Percentiles rank a stretch among this genome's conserved stretches.
These are phyloP conservation scores for Takifugu flavidus DNA, from an alignment of 2,113 vertebrate genomes.

Conservation along the genomic window DNA sequence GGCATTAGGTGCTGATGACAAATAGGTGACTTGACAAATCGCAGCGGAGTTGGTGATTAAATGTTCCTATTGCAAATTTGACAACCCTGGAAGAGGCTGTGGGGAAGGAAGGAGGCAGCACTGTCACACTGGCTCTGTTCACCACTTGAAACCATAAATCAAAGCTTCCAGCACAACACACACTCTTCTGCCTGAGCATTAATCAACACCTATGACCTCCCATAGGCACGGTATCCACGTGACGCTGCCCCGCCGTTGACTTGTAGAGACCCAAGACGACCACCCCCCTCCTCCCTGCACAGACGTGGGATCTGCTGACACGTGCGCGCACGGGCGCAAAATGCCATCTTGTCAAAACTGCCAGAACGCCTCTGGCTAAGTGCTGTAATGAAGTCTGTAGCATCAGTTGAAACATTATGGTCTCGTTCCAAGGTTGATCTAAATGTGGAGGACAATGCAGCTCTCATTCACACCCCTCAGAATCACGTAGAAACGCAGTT, in stretches of 20 bases:
- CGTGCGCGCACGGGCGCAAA: slow-evolving; percentile 12
- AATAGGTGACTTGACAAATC: not conserved
- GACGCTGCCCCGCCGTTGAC: not conserved
- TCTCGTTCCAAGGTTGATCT: slow-evolving; percentile 46
- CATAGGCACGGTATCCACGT: no score
- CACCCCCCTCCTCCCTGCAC: slow-evolving; percentile 16
- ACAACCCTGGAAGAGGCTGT: slow-evolving; percentile 28
- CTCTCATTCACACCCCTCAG: no score
- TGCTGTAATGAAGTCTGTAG: slow-evolving; percentile 44
- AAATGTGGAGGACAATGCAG: slow-evolving; percentile 34
- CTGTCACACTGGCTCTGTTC: slow-evolving; percentile 44
- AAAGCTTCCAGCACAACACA: not conserved
- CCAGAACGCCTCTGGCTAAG: slow-evolving; percentile 13
- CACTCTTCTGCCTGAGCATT: slow-evolving; percentile 1
- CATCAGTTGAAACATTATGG: slow-evolving; percentile 35
- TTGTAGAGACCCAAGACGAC: slow-evolving; percentile 25
- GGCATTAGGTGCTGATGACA: slow-evolving; percentile 34
- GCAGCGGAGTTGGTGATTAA: slow-evolving; percentile 34
- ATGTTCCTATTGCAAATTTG: slow-evolving; percentile 34
- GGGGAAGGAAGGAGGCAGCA: slow-evolving; percentile 15
- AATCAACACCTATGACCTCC: not conserved
- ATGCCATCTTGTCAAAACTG: not conserved
- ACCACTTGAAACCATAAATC: slow-evolving; percentile 23
- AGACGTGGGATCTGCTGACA: slow-evolving; percentile 17
- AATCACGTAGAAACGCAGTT: slow-evolving; percentile 16